Conservation (phyloP, 2,888 invertebrate species). For the Leptopilina syphax region DNA sequence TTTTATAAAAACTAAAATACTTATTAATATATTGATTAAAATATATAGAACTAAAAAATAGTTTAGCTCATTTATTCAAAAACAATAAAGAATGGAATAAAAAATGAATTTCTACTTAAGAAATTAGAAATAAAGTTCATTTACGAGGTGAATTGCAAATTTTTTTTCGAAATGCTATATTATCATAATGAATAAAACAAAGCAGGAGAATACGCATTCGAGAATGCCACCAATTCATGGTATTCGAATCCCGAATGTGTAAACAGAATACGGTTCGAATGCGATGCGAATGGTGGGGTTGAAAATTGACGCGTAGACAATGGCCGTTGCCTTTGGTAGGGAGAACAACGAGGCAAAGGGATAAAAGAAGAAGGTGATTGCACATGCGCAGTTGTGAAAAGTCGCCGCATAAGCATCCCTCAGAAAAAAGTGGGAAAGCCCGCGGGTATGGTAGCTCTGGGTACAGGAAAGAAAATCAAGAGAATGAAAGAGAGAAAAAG, state of each 20-base stretch:
- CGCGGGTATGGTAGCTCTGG: conserved; percentile 50
- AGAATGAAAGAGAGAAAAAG: conserved; percentile 52
- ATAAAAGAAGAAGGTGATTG: conserved; percentile 55
- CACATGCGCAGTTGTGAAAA: conserved; percentile 63
- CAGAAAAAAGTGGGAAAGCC: conserved; percentile 43
- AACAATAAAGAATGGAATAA: not conserved
- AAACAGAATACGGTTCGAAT: conserved; percentile 30
- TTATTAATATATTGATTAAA: too few species aligned
- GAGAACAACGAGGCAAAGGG: conserved; percentile 50
- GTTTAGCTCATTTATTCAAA: too few species aligned
- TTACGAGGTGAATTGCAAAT: conserved; percentile 33
- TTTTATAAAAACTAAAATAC: too few species aligned
- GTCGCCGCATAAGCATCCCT: conserved; percentile 65
- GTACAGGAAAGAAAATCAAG: conserved; percentile 46
- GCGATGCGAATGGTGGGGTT: conserved; percentile 54
- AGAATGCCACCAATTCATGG: conserved; percentile 22
- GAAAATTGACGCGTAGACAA: conserved; percentile 74
- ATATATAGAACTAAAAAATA: too few species aligned
- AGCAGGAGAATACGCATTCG: not conserved
- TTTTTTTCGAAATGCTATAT: not conserved
- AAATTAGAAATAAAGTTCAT: conserved; percentile 12
- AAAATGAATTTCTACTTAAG: not conserved
- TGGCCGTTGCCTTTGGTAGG: conserved; percentile 66
- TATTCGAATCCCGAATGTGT: conserved; percentile 37
- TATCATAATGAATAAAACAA: conserved; percentile 32